A percentile compares a stretch with the other conserved stretches of the same genome.
Evolutionary conservation across 2,797 vertebrate genomes (phyloP).

Genomic region (Silurus aristotelis): DNA sequence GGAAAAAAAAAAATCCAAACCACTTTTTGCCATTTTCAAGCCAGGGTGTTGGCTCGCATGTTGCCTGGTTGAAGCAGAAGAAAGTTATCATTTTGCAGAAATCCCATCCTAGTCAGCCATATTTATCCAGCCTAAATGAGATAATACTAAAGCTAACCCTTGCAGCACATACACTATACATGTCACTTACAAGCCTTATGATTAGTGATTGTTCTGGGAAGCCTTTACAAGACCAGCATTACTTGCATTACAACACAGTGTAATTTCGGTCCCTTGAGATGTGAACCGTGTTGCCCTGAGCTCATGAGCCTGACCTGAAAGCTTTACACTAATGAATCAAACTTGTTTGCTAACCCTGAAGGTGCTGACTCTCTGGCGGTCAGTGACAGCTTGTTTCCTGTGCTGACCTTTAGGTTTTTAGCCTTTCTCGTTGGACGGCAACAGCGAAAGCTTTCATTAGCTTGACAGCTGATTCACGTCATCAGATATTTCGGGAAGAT

Average conservation of each 20-base stretch:
- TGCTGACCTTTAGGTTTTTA: constrained; percentile 38
- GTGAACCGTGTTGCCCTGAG: neutral
- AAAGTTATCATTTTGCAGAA: neutral
- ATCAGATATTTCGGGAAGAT: neutral
- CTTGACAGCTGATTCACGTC: neutral
- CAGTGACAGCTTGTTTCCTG: constrained; percentile 30
- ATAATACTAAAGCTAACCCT: no score
- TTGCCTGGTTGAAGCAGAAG: neutral
- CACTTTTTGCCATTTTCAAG: constrained; percentile 6
- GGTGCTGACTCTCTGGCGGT: neutral
- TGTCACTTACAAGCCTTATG: neutral
- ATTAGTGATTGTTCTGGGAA: neutral
- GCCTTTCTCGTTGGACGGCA: constrained; percentile 20
- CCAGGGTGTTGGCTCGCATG: neutral
- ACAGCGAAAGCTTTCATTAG: constrained; percentile 23
- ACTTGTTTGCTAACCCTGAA: neutral
- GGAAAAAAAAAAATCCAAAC: neutral
- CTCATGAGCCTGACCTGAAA: neutral
- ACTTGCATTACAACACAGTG: neutral
- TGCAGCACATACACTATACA: no score
- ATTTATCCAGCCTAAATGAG: neutral
- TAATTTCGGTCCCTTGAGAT: neutral
- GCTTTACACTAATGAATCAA: constrained; percentile 23
- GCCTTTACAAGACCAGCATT: neutral
- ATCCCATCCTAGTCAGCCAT: neutral